phyloP scores from a whole-genome alignment of 53 echinoderm and acorn worm genomes.

The Holothuria leucospilota region DNA sequence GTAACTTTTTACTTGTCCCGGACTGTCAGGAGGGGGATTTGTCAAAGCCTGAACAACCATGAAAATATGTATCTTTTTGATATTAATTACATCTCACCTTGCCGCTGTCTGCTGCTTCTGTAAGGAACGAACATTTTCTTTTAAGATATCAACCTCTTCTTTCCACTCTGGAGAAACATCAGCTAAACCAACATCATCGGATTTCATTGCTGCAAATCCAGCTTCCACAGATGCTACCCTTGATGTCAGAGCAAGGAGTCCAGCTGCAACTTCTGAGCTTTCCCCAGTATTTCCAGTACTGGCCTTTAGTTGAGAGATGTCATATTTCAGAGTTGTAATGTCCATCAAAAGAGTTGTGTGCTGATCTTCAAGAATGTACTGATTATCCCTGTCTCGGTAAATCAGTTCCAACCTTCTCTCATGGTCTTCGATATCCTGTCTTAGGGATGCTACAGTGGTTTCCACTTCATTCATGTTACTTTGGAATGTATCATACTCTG shows the following conservation, averaged over 20 bases:
- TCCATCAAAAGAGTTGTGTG: not conserved
- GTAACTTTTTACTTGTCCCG: too few species aligned
- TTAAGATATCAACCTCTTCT: conserved; percentile 32
- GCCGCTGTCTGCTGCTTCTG: conserved; percentile 9
- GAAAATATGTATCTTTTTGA: too few species aligned
- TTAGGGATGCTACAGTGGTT: not conserved
- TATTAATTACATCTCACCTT: not conserved
- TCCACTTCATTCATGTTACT: conserved; percentile 8
- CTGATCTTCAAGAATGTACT: conserved; percentile 4
- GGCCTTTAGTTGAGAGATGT: too few species aligned
- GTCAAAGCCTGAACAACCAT: too few species aligned
- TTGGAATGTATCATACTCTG: conserved; percentile 20
- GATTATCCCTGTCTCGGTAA: not conserved
- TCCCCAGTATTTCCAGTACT: not conserved
- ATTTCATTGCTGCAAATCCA: not conserved
- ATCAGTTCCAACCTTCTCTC: conserved; percentile 1
- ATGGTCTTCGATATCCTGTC: conserved; percentile 4
- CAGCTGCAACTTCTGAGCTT: not conserved
- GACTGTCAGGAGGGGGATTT: too few species aligned
- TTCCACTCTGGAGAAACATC: not conserved
- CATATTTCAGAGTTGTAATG: not conserved
- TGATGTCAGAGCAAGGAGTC: conserved; percentile 2
- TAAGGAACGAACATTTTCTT: conserved; percentile 4
- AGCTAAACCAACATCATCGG: not conserved
- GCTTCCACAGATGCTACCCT: conserved; percentile 1